Evolutionary conservation across 1,140 invertebrate species (phyloP).

Genomic region (Achroia grisella): DNA sequence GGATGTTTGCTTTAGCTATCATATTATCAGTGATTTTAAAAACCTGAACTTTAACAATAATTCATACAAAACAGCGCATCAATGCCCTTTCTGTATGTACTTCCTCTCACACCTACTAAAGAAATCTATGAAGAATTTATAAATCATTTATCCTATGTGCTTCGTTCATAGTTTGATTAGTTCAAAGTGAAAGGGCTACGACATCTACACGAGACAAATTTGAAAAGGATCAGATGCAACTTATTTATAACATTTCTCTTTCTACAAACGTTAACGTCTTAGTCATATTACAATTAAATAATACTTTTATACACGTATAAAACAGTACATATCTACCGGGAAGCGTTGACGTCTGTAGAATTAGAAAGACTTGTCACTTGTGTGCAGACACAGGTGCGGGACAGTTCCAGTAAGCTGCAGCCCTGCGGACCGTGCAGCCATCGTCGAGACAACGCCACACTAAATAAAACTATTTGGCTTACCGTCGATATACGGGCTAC

Average conservation of each 20-base stretch:
- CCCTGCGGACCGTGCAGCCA: slow-evolving; percentile 36
- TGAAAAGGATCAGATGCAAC: slow-evolving; percentile 9
- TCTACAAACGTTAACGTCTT: no score
- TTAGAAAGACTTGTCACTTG: no score
- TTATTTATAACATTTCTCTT: no score
- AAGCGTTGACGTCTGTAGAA: no score
- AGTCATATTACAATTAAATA: no score
- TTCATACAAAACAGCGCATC: slow-evolving; percentile 21
- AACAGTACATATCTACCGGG: no score
- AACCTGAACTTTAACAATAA: slow-evolving; percentile 6
- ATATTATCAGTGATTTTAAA: slow-evolving; percentile 6
- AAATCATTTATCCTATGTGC: slow-evolving; percentile 24
- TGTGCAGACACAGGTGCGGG: slow-evolving; percentile 1
- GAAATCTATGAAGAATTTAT: slow-evolving; percentile 24
- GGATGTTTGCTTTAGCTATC: slow-evolving; percentile 2
- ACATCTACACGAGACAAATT: slow-evolving; percentile 38
- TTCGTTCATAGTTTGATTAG: slow-evolving; percentile 19
- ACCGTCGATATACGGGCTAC: slow-evolving; percentile 8
- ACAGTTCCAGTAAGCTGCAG: slow-evolving; percentile 47
- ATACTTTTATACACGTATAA: no score
- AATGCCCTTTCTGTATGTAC: slow-evolving; percentile 8
- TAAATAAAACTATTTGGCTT: slow-evolving; percentile 30
- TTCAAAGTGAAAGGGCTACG: slow-evolving; percentile 25
- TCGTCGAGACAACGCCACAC: slow-evolving; percentile 25
- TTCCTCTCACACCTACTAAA: slow-evolving; percentile 18